These are phyloP conservation scores for Gymnobelideus leadbeateri DNA, from an alignment of 2,113 vertebrate genomes.

Conservation along the genomic window DNA sequence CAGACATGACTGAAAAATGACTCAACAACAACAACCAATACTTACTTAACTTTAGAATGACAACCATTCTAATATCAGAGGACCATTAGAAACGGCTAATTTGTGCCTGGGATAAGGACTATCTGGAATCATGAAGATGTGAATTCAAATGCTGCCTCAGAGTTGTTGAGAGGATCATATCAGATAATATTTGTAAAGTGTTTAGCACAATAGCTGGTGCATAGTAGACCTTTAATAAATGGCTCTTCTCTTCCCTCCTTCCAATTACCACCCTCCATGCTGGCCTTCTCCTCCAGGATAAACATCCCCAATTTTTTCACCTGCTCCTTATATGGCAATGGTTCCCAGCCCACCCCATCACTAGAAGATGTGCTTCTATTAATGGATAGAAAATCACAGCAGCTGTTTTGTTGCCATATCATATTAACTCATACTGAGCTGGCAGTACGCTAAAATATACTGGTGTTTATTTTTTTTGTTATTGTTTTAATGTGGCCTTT, in stretches of 20 bases:
- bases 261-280: rapidly evolving
- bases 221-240: background rate
- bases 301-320: background rate
- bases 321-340: background rate
- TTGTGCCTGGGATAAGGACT: background rate
- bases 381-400: background rate
- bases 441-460: background rate
- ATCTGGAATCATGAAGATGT: background rate
- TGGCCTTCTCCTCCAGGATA: background rate
- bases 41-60: background rate
- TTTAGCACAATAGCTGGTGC: too few species aligned
- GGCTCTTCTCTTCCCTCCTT: background rate
- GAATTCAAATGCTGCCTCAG: background rate
- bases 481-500: background rate
- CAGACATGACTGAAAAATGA: too few species aligned
- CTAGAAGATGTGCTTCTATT: background rate
- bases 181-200: background rate
- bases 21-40: background rate
- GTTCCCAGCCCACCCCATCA: background rate
- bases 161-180: background rate
- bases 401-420: background rate
- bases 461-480: background rate
- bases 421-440: background rate
- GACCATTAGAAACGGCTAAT: background rate
- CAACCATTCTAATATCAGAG: background rate